Base-by-base conservation (phyloP, 2,113 vertebrate species). In the Cyprinodon tularosa region DNA sequence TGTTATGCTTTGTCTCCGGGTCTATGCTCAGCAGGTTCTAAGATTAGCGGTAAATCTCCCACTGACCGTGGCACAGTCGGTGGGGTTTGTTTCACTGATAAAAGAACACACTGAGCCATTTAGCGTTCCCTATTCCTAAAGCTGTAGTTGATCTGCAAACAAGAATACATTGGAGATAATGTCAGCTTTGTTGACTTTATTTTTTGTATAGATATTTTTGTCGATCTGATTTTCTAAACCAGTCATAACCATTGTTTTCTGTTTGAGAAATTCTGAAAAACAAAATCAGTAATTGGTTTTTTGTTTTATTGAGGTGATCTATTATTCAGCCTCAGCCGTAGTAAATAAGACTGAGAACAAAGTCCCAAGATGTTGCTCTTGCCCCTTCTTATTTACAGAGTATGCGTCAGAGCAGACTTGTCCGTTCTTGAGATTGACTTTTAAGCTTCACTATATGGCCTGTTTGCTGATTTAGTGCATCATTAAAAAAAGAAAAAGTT, bases 1-100 rank as follows among this genome's bases (percentile, higher is more conserved):
- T 72, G 9, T 57, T 22, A 63, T 36, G 4, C 60, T 36, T 39
- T 3, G 13, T 82, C 45, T 3, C 68, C 64, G 74, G 65, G 11
- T 68, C 37, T 39, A 38, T 9, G 53, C 66, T 59, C 42, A 48
- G 37, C 59, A 59, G 53, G 50, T 71, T 74, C 77, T 42, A 69
- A 61, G 66, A 62, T 14, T 29, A 45, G 29, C 36, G 17, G 44
- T 76, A 15, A 71, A 67, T 60, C 15, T 74, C 40, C 60, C 62
- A 66, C 71, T 15, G 40, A 20, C 61, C 50, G 59, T n/a, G 12
- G 36, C 60, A 44, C 12, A 44, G 40, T 68, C 40, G 57, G 71
- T 39, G 62, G 17, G 48, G 44, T 70, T 68, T 39, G 38, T 12
- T 64, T 60, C 5, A 17, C 29, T 69, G 12, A 64, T 71, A 59